Evolutionary conservation across 92 coral and sea anemone species (phyloP).

Genomic region (Pocillopora grandis): DNA sequence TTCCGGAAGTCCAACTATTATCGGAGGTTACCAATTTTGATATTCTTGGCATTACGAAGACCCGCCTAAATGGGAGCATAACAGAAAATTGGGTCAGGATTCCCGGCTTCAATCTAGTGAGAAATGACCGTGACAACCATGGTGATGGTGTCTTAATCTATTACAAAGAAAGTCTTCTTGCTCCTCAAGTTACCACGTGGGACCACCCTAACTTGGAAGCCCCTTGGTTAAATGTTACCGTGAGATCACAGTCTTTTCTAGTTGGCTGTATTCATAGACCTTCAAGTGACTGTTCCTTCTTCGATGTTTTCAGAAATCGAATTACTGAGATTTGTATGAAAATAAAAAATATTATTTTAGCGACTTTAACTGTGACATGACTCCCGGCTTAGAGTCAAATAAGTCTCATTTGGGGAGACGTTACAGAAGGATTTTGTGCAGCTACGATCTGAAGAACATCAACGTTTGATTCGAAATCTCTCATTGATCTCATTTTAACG

Average conservation of each 20-base stretch:
- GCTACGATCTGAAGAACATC: background rate
- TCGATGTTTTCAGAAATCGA: slow-evolving; percentile 5
- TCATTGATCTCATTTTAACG: background rate
- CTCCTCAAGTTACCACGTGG: background rate
- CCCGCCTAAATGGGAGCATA: too few species aligned
- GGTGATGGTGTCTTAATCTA: background rate
- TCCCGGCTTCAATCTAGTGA: too few species aligned
- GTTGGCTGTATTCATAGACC: slow-evolving; percentile 12
- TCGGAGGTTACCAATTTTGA: too few species aligned
- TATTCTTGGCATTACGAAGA: too few species aligned
- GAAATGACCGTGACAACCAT: too few species aligned
- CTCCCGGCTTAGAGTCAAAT: slow-evolving; percentile 3
- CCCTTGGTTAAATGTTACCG: background rate
- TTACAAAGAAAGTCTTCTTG: background rate
- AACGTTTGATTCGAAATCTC: slow-evolving; percentile 1
- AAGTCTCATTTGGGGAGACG: background rate
- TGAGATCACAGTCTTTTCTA: too few species aligned
- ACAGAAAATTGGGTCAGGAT: too few species aligned
- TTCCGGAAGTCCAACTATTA: too few species aligned
- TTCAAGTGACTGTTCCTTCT: slow-evolving; percentile 7
- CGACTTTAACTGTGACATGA: background rate
- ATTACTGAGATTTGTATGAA: background rate
- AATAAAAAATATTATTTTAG: too few species aligned
- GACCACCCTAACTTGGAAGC: slow-evolving; percentile 8
- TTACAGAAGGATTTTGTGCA: background rate